Base-by-base conservation (phyloP, 2,113 vertebrate species). In the Muscicapa adusta region DNA sequence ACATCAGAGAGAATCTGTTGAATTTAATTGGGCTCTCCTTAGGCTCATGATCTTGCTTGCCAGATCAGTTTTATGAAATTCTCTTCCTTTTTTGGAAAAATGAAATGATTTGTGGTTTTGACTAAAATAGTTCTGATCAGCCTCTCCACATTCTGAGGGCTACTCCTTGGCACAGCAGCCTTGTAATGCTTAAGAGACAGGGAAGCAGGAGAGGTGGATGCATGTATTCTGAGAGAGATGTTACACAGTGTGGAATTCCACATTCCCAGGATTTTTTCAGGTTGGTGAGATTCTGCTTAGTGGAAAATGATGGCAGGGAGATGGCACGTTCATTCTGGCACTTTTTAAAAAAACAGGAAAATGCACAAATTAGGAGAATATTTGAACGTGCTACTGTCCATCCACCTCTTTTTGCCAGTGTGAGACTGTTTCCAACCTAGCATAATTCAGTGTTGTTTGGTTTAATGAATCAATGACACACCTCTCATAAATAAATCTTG, bases 1-100 rank as follows among this genome's bases (percentile, higher is more conserved):
- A 88, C 91, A 95, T 93, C 86, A 94, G 91, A 96, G 95, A 67
- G 84, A 95, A 94, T 95, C 68, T 81, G 83, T 73, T 92, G 86
- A 88, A 89, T 96, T 97, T 96, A 94, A 93, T 83, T 96, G 88
- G 72, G 40, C 63, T 95, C 70, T 94, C 88, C 57, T 94, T 92
- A 95, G 91, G 84, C 77, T 95, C 85, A 38, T 48, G 68, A 91
- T 93, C 81, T 89, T 5, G 2, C 61, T 92, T 96, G 92, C 91
- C 86, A 89, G 93, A 88, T 86, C 88, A 85, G 60, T 81, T 94
- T 94, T 85, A 81, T 36, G 71, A 80, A 91, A 84, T 93, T 91
- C 48, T 80, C 83, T 87, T 96, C 93, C 83, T 66, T 92, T 93
- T 91, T 92, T 10, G 8, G 90, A 48, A 63, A 94, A 89, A 66